A percentile compares a stretch with the other conserved stretches of the same genome.
Evolutionary conservation across 2,888 invertebrate species (phyloP).

Genomic region (Tetheella fluctuosa): DNA sequence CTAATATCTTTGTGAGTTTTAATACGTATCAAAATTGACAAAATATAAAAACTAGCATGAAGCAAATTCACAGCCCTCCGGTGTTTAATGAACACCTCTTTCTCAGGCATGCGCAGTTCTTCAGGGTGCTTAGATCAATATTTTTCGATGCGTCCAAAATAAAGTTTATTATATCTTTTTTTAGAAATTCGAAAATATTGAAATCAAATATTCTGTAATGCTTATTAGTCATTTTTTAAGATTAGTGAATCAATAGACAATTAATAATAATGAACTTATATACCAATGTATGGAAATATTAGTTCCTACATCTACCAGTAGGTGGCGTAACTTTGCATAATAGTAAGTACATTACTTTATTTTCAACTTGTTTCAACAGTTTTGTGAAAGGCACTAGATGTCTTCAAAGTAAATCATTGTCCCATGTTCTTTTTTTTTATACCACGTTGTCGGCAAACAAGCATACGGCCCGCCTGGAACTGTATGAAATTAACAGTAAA

Average conservation of each 20-base stretch:
- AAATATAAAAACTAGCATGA: constrained; percentile 33
- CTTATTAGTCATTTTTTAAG: neutral
- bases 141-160: constrained; percentile 28
- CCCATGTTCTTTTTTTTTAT: neutral
- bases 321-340: neutral
- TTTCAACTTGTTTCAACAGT: neutral
- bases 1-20: constrained; percentile 14
- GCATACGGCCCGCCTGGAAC: no score
- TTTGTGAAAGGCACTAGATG: neutral
- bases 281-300: no score
- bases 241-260: constrained; percentile 1
- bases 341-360: neutral
- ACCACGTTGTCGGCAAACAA: no score
- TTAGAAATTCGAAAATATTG: neutral
- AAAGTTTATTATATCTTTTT: neutral
- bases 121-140: constrained; percentile 41
- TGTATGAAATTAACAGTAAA: no score
- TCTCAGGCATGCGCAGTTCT: constrained; percentile 47
- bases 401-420: neutral
- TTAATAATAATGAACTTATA: no score
- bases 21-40: constrained; percentile 17
- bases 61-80: constrained; percentile 60
- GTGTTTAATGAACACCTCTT: constrained; percentile 30
- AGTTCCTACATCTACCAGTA: neutral
- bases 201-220: neutral